Base-by-base conservation (phyloP, 2,113 vertebrate species). In the Xiphias gladius region DNA sequence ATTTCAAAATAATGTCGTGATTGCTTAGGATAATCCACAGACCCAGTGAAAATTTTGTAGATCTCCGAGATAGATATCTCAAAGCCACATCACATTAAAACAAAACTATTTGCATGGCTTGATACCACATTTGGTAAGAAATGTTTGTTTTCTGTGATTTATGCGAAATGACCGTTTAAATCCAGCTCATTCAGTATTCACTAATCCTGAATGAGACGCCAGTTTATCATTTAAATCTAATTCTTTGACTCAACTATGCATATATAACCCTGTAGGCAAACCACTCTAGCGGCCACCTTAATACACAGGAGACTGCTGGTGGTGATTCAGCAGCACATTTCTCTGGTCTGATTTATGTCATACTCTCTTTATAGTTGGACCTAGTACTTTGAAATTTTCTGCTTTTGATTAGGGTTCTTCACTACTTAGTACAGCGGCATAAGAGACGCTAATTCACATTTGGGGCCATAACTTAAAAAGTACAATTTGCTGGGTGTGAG, bases 401-500 rank as follows among this genome's bases (percentile, higher is more conserved):
- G 43, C 65, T 72, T 68, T 43, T 46, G 59, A 43, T 65, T 20
- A 20, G 7, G 11, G 19, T 66, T 28, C 22, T 65, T 32, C 22
- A 54, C 32, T 63, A 54, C 16, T 10, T 43, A 55, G 52, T 20
- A 6, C 59, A 55, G 37, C 16, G 62, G 41, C 50, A 66, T 46
- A 24, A 46, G 54, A 88, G 24, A 50, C 32, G 64, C 74, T 68
- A 19, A 46, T 55, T 80, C 57, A 69, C 65, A 71, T 81, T 61
- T 70, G 43, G 52, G 82, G 28, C 61, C 61, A 32, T 73, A 67
- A 78, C 55, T 76, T 50, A 37, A 41, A 30, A 43, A 67, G 28
- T 75, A 8, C 37, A 73, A 57, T 63, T 79, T 39, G 12, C 66
- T 78, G 80, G 84, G 73, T 83, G 81, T 82, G 74, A 78, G 69